These are phyloP conservation scores for Chrysotoxum bicinctum DNA, from an alignment of 2,888 invertebrate species.

Conservation along the genomic window DNA sequence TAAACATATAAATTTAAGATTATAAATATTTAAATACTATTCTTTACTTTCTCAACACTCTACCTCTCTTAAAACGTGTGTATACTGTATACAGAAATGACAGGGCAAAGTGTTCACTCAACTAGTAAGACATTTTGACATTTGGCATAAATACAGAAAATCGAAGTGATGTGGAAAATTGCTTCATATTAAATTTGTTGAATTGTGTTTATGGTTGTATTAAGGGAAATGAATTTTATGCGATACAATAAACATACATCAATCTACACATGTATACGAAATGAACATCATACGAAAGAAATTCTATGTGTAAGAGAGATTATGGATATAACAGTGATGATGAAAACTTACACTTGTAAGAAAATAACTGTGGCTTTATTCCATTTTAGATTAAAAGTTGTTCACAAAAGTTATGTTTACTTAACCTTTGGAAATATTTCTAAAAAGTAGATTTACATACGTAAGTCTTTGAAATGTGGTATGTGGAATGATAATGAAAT, in stretches of 20 bases:
- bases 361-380: no score
- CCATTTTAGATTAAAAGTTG: no score
- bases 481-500: no score
- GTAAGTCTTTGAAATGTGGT: no score
- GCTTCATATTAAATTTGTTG: slow-evolving; percentile 14
- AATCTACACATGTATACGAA: not conserved
- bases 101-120: slow-evolving; percentile 18
- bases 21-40: slow-evolving; percentile 7
- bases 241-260: not conserved
- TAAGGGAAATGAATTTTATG: not conserved
- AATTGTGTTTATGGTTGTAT: slow-evolving; percentile 7
- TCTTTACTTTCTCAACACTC: not conserved
- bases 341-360: no score
- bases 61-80: not conserved
- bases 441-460: no score
- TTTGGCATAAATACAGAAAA: slow-evolving; percentile 9
- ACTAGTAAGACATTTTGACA: slow-evolving; percentile 24
- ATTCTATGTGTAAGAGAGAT: no score
- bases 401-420: no score
- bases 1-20: not conserved
- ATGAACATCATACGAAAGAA: no score
- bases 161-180: slow-evolving; percentile 32
- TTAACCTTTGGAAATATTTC: no score
- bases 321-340: no score
- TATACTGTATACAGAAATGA: not conserved